Percentiles rank a stretch among this genome's conserved stretches.
Evolutionary conservation across 2,113 vertebrate genomes (phyloP).

Genomic region (Tyto alba): DNA sequence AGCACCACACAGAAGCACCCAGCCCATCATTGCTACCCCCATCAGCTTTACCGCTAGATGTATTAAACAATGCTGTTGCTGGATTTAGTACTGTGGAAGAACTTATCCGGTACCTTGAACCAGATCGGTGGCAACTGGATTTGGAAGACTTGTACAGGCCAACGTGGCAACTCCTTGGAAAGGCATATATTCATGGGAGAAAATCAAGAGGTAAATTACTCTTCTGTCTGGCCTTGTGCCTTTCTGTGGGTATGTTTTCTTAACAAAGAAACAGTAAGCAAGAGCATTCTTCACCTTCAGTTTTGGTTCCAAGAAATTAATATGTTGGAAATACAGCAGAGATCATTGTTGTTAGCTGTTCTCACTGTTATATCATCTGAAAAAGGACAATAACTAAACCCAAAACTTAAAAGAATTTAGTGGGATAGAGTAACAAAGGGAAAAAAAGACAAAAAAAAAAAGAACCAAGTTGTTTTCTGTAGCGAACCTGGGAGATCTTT

Average conservation of each 20-base stretch:
- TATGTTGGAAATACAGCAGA: background rate
- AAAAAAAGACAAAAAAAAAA: rapidly evolving
- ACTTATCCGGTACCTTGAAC: constrained; percentile 95
- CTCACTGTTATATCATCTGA: background rate
- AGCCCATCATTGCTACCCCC: constrained; percentile 70
- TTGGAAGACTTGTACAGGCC: constrained; percentile 94
- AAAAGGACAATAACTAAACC: background rate
- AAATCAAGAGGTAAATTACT: constrained; percentile 86
- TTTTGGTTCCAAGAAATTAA: background rate
- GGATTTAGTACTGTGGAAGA: constrained; percentile 90
- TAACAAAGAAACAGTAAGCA: background rate
- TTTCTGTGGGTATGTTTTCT: background rate
- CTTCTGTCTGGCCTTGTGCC: background rate
- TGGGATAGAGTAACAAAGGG: background rate
- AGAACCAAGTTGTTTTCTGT: background rate
- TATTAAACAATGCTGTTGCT: constrained; percentile 81
- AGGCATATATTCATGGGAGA: constrained; percentile 89
- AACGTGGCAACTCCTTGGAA: constrained; percentile 90
- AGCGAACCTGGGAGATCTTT: background rate
- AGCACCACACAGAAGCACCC: constrained; percentile 77
- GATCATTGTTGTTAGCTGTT: background rate
- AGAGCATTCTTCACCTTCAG: background rate
- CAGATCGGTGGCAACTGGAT: constrained; percentile 93
- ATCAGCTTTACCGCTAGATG: constrained; percentile 80
- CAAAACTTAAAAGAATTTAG: background rate